Conservation (phyloP, 1,140 invertebrate species). For the Trachymyrmex septentrionalis region DNA sequence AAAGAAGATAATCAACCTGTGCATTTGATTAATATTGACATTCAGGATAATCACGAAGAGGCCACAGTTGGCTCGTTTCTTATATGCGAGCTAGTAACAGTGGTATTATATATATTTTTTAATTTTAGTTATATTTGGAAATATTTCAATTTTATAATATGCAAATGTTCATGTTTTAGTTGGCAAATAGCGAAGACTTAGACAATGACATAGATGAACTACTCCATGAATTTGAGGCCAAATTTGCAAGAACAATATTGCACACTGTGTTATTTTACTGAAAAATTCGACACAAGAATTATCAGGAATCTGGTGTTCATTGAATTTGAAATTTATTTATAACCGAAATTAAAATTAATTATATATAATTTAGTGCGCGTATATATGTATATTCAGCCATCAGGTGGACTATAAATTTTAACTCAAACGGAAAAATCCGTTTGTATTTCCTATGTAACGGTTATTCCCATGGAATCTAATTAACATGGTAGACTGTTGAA, state of each 20-base stretch:
- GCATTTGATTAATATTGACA: slow-evolving; percentile 99
- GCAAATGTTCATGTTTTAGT: slow-evolving; percentile 87
- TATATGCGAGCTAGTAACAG: slow-evolving; percentile 97
- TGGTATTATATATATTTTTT: slow-evolving; percentile 88
- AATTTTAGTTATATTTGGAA: slow-evolving; percentile 10
- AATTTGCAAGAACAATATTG: slow-evolving; percentile 94
- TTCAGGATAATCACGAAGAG: slow-evolving; percentile 99
- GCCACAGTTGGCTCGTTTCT: slow-evolving; percentile 99
- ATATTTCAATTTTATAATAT: background rate
- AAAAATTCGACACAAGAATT: slow-evolving; percentile 73
- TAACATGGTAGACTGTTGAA: background rate
- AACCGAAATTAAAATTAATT: slow-evolving; percentile 55
- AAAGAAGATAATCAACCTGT: slow-evolving; percentile 94
- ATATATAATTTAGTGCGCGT: slow-evolving; percentile 38
- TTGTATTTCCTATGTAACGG: slow-evolving; percentile 69
- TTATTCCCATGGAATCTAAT: slow-evolving; percentile 57
- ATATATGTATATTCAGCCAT: slow-evolving; percentile 30
- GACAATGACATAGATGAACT: slow-evolving; percentile 99
- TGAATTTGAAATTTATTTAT: slow-evolving; percentile 62
- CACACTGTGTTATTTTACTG: slow-evolving; percentile 98
- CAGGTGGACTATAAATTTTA: slow-evolving; percentile 51
- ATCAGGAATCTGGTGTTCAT: slow-evolving; percentile 52
- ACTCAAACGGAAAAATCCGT: slow-evolving; percentile 49
- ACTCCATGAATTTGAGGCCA: slow-evolving; percentile 97
- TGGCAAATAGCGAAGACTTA: slow-evolving; percentile 96